Conservation (phyloP, 2,888 invertebrate species). For the Andrena praecox region DNA sequence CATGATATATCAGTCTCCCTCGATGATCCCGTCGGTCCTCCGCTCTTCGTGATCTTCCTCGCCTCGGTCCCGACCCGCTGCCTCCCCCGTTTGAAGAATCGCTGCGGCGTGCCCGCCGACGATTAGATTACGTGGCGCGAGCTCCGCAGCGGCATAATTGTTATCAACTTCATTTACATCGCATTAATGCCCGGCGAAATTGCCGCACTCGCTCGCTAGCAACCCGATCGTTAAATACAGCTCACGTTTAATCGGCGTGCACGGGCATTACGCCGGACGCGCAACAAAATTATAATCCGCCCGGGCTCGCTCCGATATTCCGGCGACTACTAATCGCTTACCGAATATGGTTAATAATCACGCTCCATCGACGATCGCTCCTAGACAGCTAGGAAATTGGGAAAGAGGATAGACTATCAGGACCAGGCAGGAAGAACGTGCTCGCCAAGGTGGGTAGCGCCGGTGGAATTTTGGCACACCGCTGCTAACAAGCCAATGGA, state of each 20-base stretch:
- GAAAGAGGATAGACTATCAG: background rate
- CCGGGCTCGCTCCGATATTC: conserved; percentile 63
- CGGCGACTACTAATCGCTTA: conserved; percentile 58
- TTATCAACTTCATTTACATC: conserved; percentile 70
- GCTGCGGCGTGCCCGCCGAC: background rate
- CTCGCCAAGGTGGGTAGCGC: too few species aligned
- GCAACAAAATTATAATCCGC: conserved; percentile 70
- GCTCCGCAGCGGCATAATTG: conserved; percentile 50
- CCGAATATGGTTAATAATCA: conserved; percentile 64
- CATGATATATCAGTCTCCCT: conserved; percentile 48
- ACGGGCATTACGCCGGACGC: conserved; percentile 56
- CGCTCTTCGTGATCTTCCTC: background rate
- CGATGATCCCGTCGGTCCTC: background rate
- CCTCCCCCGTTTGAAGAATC: background rate
- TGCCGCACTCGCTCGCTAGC: conserved; percentile 58
- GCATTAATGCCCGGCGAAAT: conserved; percentile 63
- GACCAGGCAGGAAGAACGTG: too few species aligned
- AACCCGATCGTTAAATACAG: conserved; percentile 66
- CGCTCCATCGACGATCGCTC: conserved; percentile 16
- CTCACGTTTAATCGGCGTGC: conserved; percentile 67
- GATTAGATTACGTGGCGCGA: conserved; percentile 8
- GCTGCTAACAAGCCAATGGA: too few species aligned
- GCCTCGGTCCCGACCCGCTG: background rate
- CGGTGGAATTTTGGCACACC: too few species aligned
- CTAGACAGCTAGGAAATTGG: background rate